Evolutionary conservation across 2,888 invertebrate species (phyloP).

Genomic region (Thecophora atra): DNA sequence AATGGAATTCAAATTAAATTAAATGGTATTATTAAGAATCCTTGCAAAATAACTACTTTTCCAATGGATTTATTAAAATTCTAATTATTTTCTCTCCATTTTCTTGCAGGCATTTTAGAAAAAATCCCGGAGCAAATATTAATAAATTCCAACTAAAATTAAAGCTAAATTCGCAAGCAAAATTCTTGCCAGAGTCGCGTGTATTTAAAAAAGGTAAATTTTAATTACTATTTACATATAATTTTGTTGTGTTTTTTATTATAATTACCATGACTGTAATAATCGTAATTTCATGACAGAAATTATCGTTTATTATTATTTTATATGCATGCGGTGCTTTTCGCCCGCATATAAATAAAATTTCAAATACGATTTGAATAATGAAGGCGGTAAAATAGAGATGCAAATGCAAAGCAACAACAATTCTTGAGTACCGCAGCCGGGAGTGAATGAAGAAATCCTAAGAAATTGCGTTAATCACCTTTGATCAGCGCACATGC

Average conservation of each 20-base stretch:
- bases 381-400: neutral
- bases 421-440: neutral
- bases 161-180: neutral
- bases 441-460: neutral
- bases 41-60: too few species aligned
- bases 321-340: too few species aligned
- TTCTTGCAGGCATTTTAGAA: slow-evolving; percentile 23
- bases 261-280: neutral
- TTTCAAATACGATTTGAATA: neutral
- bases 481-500: slow-evolving; percentile 23
- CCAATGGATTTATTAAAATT: too few species aligned
- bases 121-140: neutral
- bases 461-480: slow-evolving; percentile 32
- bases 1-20: too few species aligned
- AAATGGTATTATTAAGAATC: too few species aligned
- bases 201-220: neutral
- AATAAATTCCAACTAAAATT: neutral
- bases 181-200: neutral
- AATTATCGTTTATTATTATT: too few species aligned
- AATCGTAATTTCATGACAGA: too few species aligned
- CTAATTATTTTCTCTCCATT: neutral
- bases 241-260: neutral
- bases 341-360: neutral
- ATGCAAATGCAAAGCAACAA: neutral
- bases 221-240: neutral